phyloP scores from a whole-genome alignment of 2,797 vertebrate genomes.

The Amblyopsis hoosieri region DNA sequence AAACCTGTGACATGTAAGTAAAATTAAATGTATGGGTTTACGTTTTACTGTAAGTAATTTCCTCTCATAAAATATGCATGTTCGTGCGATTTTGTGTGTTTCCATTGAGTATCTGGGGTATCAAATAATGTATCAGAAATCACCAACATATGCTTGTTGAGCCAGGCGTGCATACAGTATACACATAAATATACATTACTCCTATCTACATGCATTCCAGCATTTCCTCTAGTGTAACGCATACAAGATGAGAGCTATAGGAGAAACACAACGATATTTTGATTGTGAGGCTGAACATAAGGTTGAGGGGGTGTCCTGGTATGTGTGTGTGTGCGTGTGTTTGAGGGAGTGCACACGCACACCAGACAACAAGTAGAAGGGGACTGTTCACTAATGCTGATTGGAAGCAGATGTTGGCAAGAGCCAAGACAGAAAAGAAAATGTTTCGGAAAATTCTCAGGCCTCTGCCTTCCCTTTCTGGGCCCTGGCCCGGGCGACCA shows the following conservation, averaged over 20 bases:
- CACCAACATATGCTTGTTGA: not conserved
- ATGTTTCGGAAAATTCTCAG: slow-evolving; percentile 85
- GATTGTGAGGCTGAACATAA: slow-evolving; percentile 2
- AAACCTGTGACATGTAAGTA: too few species aligned
- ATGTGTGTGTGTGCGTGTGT: slow-evolving; percentile 27
- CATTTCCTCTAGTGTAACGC: slow-evolving; percentile 4
- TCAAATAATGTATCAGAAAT: not conserved
- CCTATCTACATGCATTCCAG: slow-evolving; percentile 5
- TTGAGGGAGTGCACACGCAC: slow-evolving; percentile 41
- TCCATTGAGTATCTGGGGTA: too few species aligned
- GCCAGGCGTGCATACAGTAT: not conserved
- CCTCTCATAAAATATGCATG: not conserved
- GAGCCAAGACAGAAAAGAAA: slow-evolving; percentile 72
- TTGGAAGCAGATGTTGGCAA: slow-evolving; percentile 86
- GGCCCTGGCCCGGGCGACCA: slow-evolving; percentile 74
- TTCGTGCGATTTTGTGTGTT: too few species aligned
- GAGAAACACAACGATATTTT: slow-evolving; percentile 16
- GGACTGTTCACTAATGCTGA: slow-evolving; percentile 72
- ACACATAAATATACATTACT: slow-evolving; percentile 2
- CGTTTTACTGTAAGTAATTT: too few species aligned
- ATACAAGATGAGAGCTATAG: slow-evolving; percentile 30
- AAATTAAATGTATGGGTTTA: too few species aligned
- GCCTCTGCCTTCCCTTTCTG: slow-evolving; percentile 78
- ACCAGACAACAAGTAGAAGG: slow-evolving; percentile 66
- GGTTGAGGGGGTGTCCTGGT: slow-evolving; percentile 11